phyloP scores from a whole-genome alignment of 2,888 invertebrate genomes.

The Drosophila multiciliata region DNA sequence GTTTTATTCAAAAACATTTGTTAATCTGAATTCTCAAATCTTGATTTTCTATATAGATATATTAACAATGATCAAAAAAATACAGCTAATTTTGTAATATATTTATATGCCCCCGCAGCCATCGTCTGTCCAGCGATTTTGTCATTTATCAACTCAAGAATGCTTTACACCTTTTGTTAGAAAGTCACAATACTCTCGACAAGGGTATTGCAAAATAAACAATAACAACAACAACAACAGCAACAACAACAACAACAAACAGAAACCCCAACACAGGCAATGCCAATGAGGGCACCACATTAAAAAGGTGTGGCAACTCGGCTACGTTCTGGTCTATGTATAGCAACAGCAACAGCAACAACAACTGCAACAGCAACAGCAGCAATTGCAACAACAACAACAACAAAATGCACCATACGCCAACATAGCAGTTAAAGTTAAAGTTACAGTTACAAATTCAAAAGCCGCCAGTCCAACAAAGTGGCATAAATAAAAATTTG shows the following conservation, averaged over 20 bases:
- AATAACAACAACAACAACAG: constrained; percentile 21
- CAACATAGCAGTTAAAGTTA: constrained; percentile 54
- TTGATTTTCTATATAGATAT: not conserved
- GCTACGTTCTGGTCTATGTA: constrained; percentile 54
- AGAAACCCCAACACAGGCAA: constrained; percentile 44
- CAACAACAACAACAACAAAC: constrained; percentile 15
- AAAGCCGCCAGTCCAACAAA: constrained; percentile 43
- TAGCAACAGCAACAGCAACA: constrained; percentile 26
- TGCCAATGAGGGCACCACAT: constrained; percentile 61
- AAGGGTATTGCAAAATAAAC: constrained; percentile 16
- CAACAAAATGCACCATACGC: constrained; percentile 38
- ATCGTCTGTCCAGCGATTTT: not conserved
- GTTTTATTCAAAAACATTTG: not conserved
- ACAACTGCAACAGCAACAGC: constrained; percentile 18
- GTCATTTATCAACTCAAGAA: not conserved
- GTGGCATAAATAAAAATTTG: constrained; percentile 43
- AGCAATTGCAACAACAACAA: constrained; percentile 22
- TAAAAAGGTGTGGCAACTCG: constrained; percentile 66
- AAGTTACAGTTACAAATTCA: constrained; percentile 65
- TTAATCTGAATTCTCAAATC: not conserved
- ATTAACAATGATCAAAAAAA: not conserved
- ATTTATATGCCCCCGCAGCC: not conserved
- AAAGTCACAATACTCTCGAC: not conserved
- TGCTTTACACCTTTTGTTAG: not conserved
- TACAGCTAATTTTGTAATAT: not conserved